Conservation (phyloP, 2,888 invertebrate genomes). For the Drosophila kambysellisi region DNA sequence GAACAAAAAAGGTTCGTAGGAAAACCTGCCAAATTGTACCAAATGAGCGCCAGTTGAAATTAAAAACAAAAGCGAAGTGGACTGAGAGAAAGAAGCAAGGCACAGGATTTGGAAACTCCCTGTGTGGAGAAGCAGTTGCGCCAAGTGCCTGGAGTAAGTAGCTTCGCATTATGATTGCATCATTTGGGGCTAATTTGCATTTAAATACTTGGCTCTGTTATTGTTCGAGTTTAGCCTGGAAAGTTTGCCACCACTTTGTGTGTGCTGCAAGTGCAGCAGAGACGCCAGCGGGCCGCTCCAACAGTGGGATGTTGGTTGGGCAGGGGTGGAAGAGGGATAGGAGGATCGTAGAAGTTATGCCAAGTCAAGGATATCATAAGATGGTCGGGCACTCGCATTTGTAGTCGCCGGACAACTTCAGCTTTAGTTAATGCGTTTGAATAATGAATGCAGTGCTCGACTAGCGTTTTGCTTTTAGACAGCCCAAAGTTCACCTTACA, state of each 20-base stretch:
- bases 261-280: constrained; percentile 14
- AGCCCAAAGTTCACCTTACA: constrained; percentile 53
- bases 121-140: constrained; percentile 3
- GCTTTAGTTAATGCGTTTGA: constrained; percentile 74
- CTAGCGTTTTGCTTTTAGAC: constrained; percentile 17
- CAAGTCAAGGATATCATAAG: constrained; percentile 77
- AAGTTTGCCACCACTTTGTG: constrained; percentile 45
- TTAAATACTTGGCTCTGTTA: constrained; percentile 78
- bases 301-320: background rate
- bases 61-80: constrained; percentile 61
- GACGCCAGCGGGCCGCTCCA: constrained; percentile 3
- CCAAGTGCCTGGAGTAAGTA: constrained; percentile 49
- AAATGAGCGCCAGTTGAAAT: constrained; percentile 74
- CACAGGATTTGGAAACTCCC: background rate
- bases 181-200: constrained; percentile 81
- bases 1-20: constrained; percentile 37
- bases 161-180: constrained; percentile 78
- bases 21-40: constrained; percentile 77
- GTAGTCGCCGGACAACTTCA: constrained; percentile 43
- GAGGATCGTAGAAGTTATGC: constrained; percentile 62
- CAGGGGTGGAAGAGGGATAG: background rate
- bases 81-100: constrained; percentile 8
- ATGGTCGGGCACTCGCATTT: constrained; percentile 49
- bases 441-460: constrained; percentile 64
- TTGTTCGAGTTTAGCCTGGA: constrained; percentile 72